Conservation (phyloP, 2,888 invertebrate species). For the Lagria hirta region DNA sequence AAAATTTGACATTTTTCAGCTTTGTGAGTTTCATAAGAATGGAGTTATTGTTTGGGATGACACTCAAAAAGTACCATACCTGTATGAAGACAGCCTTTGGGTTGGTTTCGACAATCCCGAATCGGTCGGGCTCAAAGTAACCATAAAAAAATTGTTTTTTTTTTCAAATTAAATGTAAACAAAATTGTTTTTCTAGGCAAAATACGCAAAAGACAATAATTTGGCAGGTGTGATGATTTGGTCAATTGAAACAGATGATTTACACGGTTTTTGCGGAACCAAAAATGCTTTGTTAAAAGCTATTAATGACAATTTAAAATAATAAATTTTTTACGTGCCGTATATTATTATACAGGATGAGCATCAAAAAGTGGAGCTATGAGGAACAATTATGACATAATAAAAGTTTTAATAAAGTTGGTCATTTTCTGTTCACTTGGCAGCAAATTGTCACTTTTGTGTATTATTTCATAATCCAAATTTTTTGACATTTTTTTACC, state of each 20-base stretch:
- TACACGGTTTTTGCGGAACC: constrained; percentile 33
- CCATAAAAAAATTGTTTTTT: not conserved
- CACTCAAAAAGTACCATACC: constrained; percentile 32
- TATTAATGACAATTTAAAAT: constrained; percentile 20
- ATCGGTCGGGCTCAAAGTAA: constrained; percentile 25
- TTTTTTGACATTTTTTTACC: too few species aligned
- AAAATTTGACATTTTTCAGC: constrained; percentile 3
- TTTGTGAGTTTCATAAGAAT: constrained; percentile 28
- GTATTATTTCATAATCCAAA: too few species aligned
- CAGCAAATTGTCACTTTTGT: too few species aligned
- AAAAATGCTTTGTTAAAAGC: constrained; percentile 32
- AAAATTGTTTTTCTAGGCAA: constrained; percentile 7
- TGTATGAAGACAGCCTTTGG: constrained; percentile 31
- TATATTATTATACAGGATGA: too few species aligned
- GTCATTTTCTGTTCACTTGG: too few species aligned
- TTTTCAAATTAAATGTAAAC: not conserved
- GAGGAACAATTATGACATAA: too few species aligned
- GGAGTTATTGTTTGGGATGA: constrained; percentile 32
- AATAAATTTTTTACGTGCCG: too few species aligned
- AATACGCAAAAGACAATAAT: constrained; percentile 20
- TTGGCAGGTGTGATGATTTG: constrained; percentile 38
- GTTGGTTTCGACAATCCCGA: constrained; percentile 33
- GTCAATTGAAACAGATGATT: constrained; percentile 36
- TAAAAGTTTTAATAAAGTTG: too few species aligned
- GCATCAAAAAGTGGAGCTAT: too few species aligned